Base-by-base conservation (phyloP, 1,140 invertebrate species). In the Ceratina australensis region DNA sequence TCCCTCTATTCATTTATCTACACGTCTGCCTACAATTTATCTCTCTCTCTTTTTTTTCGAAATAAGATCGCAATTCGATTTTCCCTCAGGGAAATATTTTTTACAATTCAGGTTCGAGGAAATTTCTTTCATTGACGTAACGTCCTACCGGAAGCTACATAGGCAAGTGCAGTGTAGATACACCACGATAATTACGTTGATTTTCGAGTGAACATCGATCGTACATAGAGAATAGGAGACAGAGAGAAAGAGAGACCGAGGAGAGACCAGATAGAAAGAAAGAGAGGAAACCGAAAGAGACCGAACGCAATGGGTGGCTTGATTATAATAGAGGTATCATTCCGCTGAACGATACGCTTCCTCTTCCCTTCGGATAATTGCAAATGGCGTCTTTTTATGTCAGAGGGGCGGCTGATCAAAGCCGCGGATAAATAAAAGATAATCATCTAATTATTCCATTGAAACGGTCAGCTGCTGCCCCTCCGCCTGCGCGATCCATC, bases 261-360 rank as follows among this genome's bases (percentile, higher is more conserved):
- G 16, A n/a, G 16, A 3, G 52, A 13, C n/a, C 7, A n/a, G 16
- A 54, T n/a, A 63, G 49, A 57, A 2, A 42, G 61, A 59, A 57
- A 49, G 15, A 60, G 74, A 54, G 66, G 57, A 66, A 68, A 68
- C 13, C 47, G 67, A 71, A 78, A 78, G 76, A 65, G 64, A 49
- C 76, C 63, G 67, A 42, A 87, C 89, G 89, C 89, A 89, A 91
- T 91, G 89, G 90, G 88, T 89, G 90, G 89, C 86, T 92, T 90
- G 86, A 91, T 92, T 91, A 89, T 91, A 91, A 91, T 91, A 87
- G 90, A 90, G 90, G 87, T 90, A 91, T 92, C 90, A 92, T 91
- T 90, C 80, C 79, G 75, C 82, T 73, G 83, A 81, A 82, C 78
- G 88, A 87, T 88, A 82, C 81, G 79, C 79, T 87, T 87, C 85